Evolutionary conservation across 1,140 invertebrate genomes (phyloP), one percentile per base, ranked within the genome.

Genomic region (Gonioctena quinquepunctata): DNA sequence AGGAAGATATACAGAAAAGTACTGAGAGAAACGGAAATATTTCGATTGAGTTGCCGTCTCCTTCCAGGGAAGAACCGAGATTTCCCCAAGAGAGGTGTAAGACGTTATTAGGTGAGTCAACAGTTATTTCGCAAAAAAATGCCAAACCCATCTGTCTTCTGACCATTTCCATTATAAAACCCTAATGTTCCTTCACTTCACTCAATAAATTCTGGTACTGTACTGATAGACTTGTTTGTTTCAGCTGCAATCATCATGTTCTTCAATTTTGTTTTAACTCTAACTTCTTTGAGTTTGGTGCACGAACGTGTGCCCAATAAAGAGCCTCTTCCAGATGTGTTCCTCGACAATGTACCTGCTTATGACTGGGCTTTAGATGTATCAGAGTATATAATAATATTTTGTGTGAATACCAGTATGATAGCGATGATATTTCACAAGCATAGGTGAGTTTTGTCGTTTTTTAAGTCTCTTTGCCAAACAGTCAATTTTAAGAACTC

Each of bases 311-410:
- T 96, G 57, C 94, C 94, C 33, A 91, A 94, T 82, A 85, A 90
- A 67, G 84, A 87, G 22, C 93, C 93, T 27, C 87, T 96, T 63
- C 92, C 92, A 23, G 94, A 96, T 81, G 86, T 93, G 42, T 86
- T 95, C 73, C 86, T 96, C 33, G 93, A 95, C 83, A 90, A 91
- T 78, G 83, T 96, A 42, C 84, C 84, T 59, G 87, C 89, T 57
- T 83, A 87, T 59, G 89, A 92, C 77, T 94, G 92, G 93, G 93
- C 90, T n/a, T 86, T 96, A 16, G 87, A 89, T 79, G 90, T 94
- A 16, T 94, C 93, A 13, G 94, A 96, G 86, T 89, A 94, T 80
- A 87, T 96, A 70, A 95, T 96, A 76, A 93, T 95, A 86, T 84
- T 94, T 77, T 89, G 90, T 61, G 90, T 91, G 28, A 90, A 89